Evolutionary conservation across 2,113 vertebrate genomes (phyloP), one percentile per base, ranked within the genome.

Genomic region (Verasper variegatus): DNA sequence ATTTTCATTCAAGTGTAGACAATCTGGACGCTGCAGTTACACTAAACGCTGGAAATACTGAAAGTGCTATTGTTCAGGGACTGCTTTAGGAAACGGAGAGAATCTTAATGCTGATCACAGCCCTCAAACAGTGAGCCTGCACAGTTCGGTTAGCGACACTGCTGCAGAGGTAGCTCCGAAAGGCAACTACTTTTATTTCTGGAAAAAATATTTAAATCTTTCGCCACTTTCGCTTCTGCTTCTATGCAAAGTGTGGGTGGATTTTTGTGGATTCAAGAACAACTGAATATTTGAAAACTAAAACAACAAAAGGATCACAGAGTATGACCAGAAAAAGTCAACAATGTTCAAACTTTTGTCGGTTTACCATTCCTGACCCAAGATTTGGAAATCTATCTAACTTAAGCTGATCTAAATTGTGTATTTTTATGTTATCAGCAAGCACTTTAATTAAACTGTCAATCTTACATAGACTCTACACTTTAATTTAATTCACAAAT

Each of bases 1-100:
- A 26, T 51, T 42, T 49, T 74, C 40, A 65, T 49, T 80, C 27
- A 60, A 57, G 37, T 69, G 20, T 42, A 55, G 27, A 65, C 37
- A 18, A n/a, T 80, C 55, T 72, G 24, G 18, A 47, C 26, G 42
- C 27, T 3, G 24, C 6, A 6, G 55, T 40, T n/a, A 40, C 65
- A 14, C 24, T 60, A 2, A 71, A 56, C 51, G n/a, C 47, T 55
- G 23, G 60, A 58, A 5, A 35, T 10, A 12, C 2, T 40, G 52
- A 42, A 58, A 1, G 2, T 10, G 21, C 13, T 13, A 14, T 10
- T n/a, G 35, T 40, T 63, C 4, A 23, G 26, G 3, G 18, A 24
- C 15, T 6, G 15, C 5, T 26, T 65, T 12, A 5, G 27, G 64
- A 55, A 62, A 42, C 58, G 45, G 35, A 40, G 14, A 56, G 27